Evolutionary conservation across 2,113 vertebrate genomes (phyloP).

Genomic region (Phoxinus phoxinus): DNA sequence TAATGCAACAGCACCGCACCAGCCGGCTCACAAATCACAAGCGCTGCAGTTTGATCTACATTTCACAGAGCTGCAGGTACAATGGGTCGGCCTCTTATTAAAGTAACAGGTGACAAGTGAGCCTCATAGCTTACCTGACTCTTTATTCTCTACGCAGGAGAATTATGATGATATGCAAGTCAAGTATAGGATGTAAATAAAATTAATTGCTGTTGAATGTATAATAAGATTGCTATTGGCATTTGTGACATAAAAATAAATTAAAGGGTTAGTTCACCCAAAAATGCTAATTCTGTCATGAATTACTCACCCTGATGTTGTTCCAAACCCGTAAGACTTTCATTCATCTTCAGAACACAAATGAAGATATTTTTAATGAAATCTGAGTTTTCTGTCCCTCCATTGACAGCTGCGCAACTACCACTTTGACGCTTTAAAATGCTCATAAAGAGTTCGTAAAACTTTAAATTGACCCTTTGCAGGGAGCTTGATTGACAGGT

Average conservation of each 20-base stretch:
- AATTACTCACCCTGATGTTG: too few species aligned
- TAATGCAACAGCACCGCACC: conserved; percentile 3
- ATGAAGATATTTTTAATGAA: too few species aligned
- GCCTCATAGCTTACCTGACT: not conserved
- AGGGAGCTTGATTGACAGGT: too few species aligned
- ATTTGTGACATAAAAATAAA: not conserved
- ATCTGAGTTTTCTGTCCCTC: too few species aligned
- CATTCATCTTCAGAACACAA: too few species aligned
- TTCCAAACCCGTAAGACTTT: too few species aligned
- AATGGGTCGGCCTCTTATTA: not conserved
- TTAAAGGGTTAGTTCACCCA: too few species aligned
- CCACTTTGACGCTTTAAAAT: too few species aligned
- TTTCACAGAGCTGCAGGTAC: not conserved
- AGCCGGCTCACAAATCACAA: conserved; percentile 16
- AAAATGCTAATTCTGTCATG: too few species aligned
- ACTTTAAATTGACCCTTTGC: too few species aligned
- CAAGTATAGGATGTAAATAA: not conserved
- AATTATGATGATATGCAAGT: not conserved
- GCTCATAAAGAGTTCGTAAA: too few species aligned
- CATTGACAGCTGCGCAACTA: too few species aligned
- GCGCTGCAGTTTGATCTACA: conserved; percentile 19
- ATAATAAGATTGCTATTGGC: not conserved
- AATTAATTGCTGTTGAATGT: not conserved
- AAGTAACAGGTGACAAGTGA: conserved; percentile 23
- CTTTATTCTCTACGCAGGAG: not conserved